Conservation (phyloP, 2,113 vertebrate genomes). For the Zapus hudsonius region DNA sequence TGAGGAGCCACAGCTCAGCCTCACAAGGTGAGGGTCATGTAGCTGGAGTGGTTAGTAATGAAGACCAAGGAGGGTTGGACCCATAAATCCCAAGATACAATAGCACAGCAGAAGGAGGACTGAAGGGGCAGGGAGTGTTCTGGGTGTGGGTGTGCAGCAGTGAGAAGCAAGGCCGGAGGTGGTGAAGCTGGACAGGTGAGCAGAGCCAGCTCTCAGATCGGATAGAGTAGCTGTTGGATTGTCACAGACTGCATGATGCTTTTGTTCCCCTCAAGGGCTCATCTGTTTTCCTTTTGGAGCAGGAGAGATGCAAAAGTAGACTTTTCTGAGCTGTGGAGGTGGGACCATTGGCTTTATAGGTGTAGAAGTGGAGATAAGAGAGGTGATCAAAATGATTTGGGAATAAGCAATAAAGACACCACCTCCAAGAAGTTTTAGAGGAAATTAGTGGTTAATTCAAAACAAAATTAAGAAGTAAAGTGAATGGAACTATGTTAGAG, state of each 20-base stretch:
- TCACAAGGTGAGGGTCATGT: not conserved
- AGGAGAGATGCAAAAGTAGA: not conserved
- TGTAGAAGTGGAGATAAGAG: not conserved
- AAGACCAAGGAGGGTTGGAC: not conserved
- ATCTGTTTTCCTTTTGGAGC: not conserved
- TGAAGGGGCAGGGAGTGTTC: accelerated
- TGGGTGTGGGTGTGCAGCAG: not conserved
- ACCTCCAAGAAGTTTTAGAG: not conserved
- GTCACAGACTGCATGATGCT: not conserved
- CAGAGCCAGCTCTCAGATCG: not conserved
- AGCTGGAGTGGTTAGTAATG: not conserved
- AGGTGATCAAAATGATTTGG: not conserved
- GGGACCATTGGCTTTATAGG: not conserved
- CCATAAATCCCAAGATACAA: not conserved
- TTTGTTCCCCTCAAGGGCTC: not conserved
- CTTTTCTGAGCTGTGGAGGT: not conserved
- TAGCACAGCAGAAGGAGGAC: not conserved
- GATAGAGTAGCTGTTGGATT: not conserved
- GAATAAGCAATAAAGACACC: not conserved
- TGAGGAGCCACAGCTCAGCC: not conserved
- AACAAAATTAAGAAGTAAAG: not conserved
- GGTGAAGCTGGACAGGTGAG: not conserved
- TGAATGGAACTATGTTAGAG: not conserved
- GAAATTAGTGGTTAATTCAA: not conserved
- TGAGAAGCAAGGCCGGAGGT: not conserved